Evolutionary conservation across 2,797 vertebrate species (phyloP).

Genomic region (Psittacula echo): DNA sequence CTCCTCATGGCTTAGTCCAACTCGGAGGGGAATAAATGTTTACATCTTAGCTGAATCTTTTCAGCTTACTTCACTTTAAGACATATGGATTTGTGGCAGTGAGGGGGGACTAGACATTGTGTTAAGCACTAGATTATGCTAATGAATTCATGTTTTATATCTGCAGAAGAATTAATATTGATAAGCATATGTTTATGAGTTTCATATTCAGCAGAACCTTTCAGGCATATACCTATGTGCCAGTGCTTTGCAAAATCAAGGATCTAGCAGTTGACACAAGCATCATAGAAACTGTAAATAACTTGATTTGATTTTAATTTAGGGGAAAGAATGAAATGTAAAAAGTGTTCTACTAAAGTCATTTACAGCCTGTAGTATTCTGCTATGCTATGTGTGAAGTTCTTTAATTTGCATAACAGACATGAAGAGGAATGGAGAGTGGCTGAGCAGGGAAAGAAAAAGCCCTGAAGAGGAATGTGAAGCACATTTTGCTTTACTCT

Average conservation of each 20-base stretch:
- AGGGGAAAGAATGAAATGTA: background rate
- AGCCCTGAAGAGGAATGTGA: background rate
- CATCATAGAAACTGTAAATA: background rate
- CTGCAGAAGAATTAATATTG: conserved; percentile 53
- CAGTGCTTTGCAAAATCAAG: background rate
- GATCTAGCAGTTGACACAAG: background rate
- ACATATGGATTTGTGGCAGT: background rate
- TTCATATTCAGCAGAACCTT: background rate
- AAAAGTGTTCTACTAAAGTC: background rate
- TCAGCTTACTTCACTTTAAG: background rate
- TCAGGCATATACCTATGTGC: background rate
- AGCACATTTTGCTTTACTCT: background rate
- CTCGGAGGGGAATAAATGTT: background rate
- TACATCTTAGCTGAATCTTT: background rate
- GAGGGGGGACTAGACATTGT: background rate
- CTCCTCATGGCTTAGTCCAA: background rate
- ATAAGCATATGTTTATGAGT: conserved; percentile 38
- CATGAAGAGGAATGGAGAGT: background rate
- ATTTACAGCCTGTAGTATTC: background rate
- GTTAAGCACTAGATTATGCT: conserved; percentile 27
- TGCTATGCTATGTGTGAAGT: background rate
- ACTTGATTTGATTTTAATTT: background rate
- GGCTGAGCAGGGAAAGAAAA: background rate
- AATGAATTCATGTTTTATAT: conserved; percentile 37
- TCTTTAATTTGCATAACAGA: background rate